These are phyloP conservation scores for Caenorhabditis briggsae DNA, from an alignment of 1,140 invertebrate genomes.

Conservation along the genomic window DNA sequence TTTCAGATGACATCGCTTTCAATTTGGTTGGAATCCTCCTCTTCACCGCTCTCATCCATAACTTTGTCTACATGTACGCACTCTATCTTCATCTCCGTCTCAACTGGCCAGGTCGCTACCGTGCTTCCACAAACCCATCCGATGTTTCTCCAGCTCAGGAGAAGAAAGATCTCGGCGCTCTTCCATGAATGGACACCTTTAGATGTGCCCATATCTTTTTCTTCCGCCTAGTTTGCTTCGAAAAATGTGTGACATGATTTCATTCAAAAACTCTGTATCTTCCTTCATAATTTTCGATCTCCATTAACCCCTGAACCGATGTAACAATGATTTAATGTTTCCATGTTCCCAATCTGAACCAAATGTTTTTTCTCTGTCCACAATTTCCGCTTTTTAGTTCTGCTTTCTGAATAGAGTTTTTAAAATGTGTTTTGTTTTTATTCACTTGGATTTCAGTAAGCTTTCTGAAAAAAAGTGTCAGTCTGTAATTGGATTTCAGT, in stretches of 20 bases:
- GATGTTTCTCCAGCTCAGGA: background rate
- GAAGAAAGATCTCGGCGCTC: background rate
- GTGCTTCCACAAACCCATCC: background rate
- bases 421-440: no score
- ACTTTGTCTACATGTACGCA: constrained; percentile 12
- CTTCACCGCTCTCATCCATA: constrained; percentile 3
- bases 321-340: no score
- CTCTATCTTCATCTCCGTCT: constrained; percentile 19
- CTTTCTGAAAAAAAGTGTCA: no score
- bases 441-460: no score
- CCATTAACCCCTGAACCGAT: background rate
- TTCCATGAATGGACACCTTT: background rate
- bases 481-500: no score
- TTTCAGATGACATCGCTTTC: constrained; percentile 12
- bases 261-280: background rate
- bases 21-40: constrained; percentile 33
- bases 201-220: background rate
- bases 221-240: background rate
- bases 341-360: no score
- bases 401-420: no score
- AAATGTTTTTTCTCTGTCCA: no score
- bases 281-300: background rate
- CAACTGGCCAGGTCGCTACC: no score
- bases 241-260: background rate
- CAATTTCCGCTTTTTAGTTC: no score